phyloP scores from a whole-genome alignment of 2,113 vertebrate genomes.

The Erythrolamprus reginae region DNA sequence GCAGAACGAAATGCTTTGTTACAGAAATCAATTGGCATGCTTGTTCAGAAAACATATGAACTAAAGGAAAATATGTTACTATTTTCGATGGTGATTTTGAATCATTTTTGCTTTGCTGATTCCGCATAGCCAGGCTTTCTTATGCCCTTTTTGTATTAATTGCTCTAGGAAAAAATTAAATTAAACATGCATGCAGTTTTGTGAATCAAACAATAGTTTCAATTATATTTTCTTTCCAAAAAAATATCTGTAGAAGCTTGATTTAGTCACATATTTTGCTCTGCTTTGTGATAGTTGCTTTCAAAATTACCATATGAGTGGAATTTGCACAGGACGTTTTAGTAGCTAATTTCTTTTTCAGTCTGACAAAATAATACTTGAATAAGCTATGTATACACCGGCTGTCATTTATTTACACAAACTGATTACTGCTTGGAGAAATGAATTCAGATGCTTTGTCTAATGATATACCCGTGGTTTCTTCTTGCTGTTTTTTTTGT shows the following conservation, averaged over 20 bases:
- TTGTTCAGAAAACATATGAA: background rate
- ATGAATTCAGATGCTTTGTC: background rate
- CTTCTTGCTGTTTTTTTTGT: background rate
- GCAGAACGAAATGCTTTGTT: background rate
- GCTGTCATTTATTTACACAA: background rate
- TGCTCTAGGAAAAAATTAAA: background rate
- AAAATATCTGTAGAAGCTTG: background rate
- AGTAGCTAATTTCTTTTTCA: background rate
- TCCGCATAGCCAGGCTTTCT: background rate
- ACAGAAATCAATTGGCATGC: background rate
- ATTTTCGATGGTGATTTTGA: background rate
- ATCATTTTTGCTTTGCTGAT: background rate
- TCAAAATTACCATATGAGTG: background rate
- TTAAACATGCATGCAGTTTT: background rate
- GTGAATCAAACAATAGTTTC: background rate
- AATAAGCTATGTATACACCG: background rate
- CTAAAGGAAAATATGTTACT: background rate
- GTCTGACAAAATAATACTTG: background rate
- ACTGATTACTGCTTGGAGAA: background rate
- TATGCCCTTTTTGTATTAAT: background rate
- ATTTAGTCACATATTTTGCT: background rate
- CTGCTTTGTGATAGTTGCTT: background rate
- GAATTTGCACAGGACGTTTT: background rate
- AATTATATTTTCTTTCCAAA: background rate
- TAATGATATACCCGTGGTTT: background rate